Base-by-base conservation (phyloP, 2,888 invertebrate genomes). In the Nomada goodeniana region DNA sequence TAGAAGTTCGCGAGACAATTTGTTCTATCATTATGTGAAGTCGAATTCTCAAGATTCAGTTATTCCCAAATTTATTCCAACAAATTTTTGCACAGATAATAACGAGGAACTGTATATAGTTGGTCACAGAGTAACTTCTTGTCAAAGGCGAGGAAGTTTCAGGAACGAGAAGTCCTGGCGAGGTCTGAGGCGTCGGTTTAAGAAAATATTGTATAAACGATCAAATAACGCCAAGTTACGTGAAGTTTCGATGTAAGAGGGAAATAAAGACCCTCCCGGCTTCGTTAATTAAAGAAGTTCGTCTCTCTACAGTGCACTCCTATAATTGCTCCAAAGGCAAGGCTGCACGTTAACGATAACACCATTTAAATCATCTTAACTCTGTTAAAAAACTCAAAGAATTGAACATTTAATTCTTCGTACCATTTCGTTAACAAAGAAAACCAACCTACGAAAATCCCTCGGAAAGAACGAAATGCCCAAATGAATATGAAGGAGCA, bases 151-250 rank as follows among this genome's bases (percentile, higher is more conserved):
- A 1, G 13, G 26, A 29, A 47, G 13, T 57, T 69, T 29, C 11
- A 7, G 44, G 44, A 47, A 18, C 29, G 29, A 65, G 11, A 52
- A 65, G 15, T 65, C 52, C 26, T 18, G 29, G 11, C 18, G 36
- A 20, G 7, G 20, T 15, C 20, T 2, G n/a, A 15, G 15, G 36
- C 53, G 52, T 15, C 23, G 55, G 42, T 18, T 55, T 55, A 55
- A 26, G 57, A 70, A 70, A 36, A 70, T 70, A 36, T 36, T 36
- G 36, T 36, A 50, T 60, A 60, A 70, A 70, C 50, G 70, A 36
- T 36, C n/a, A 15, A 69, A 57, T n/a, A 15, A 50, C 20, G 2
- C 47, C 10, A 11, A 70, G 50, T 50, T 70, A 18, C 50, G 11
- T 13, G 11, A 70, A 70, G 29, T 70, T 70, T 70, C 60, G 60